Evolutionary conservation across 2,797 vertebrate species (phyloP).

Genomic region (Oreonectes daqikongensis): DNA sequence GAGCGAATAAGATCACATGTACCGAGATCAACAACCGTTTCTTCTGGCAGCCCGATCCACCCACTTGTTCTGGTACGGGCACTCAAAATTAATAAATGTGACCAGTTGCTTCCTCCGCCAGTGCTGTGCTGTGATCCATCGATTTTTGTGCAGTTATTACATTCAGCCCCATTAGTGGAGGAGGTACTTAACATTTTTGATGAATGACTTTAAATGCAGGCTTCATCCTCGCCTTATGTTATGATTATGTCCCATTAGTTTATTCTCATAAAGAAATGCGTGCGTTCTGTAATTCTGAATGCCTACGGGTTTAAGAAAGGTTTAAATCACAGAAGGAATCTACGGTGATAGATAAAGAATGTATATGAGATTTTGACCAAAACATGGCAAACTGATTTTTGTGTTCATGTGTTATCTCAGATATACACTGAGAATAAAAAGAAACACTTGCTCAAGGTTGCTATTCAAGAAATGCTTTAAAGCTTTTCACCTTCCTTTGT

Average conservation of each 20-base stretch:
- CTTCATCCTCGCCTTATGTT: background rate
- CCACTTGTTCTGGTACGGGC: constrained; percentile 84
- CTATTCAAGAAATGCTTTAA: background rate
- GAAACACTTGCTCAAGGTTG: background rate
- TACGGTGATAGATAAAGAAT: no score
- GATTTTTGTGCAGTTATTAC: background rate
- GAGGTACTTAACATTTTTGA: background rate
- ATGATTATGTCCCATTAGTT: constrained; percentile 5
- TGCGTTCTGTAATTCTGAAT: background rate
- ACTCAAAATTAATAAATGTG: background rate
- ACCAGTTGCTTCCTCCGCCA: background rate
- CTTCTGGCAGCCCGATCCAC: constrained; percentile 98
- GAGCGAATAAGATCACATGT: constrained; percentile 89
- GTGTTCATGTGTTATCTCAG: no score
- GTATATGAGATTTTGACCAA: background rate
- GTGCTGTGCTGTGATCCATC: background rate
- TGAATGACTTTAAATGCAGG: background rate
- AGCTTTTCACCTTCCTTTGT: background rate
- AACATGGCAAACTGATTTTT: background rate
- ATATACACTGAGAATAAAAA: background rate
- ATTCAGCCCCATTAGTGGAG: background rate
- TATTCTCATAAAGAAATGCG: background rate
- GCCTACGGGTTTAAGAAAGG: no score
- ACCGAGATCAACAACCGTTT: constrained; percentile 95
- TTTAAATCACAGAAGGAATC: no score